phyloP scores from a whole-genome alignment of 1,140 invertebrate genomes.

The Meloidogyne chitwoodi region DNA sequence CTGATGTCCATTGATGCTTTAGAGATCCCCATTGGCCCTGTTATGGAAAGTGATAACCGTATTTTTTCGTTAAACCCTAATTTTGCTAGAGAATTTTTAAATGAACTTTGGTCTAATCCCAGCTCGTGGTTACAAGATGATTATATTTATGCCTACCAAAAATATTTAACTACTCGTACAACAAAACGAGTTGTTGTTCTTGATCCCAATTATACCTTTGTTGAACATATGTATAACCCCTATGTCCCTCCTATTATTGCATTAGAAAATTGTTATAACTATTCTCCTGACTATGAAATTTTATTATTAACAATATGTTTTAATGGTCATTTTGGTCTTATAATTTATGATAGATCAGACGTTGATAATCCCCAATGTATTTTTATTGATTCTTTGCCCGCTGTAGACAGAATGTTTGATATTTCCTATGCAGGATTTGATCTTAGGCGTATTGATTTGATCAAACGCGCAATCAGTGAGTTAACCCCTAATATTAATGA shows the following conservation, averaged over 20 bases:
- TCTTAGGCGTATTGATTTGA: neutral
- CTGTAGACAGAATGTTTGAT: neutral
- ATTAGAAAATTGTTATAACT: neutral
- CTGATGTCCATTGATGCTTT: too few species aligned
- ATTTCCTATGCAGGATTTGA: neutral
- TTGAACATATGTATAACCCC: neutral
- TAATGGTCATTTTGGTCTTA: neutral
- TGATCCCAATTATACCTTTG: neutral
- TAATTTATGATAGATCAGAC: neutral
- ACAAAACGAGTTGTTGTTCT: neutral
- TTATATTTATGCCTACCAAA: too few species aligned
- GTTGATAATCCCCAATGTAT: neutral
- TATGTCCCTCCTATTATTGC: neutral
- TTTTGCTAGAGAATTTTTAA: too few species aligned
- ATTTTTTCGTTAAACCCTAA: too few species aligned
- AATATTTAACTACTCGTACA: too few species aligned
- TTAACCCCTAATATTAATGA: neutral
- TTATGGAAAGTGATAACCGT: too few species aligned
- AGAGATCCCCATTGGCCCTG: too few species aligned
- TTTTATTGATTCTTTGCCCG: neutral
- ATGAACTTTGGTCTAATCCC: too few species aligned
- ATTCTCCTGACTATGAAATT: neutral
- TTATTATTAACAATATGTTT: neutral
- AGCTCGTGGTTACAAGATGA: too few species aligned
- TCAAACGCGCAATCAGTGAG: neutral